phyloP scores from a whole-genome alignment of 2,113 vertebrate genomes.

The Zosterops japonicus region DNA sequence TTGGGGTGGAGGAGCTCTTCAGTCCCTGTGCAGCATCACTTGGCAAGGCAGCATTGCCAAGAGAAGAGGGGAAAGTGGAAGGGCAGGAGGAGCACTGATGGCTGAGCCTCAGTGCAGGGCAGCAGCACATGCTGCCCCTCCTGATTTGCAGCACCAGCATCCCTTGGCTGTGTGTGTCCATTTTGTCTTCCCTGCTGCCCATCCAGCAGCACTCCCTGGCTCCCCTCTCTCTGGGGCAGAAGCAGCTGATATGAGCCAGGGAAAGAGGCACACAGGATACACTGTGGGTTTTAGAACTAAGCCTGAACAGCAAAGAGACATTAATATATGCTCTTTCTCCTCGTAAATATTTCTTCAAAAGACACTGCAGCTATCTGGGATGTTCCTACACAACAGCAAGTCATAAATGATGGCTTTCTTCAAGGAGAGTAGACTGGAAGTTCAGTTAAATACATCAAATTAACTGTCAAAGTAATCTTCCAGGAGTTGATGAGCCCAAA shows the following conservation, averaged over 20 bases:
- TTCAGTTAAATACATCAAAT: slow-evolving; percentile 67
- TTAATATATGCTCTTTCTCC: neutral
- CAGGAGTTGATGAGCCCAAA: slow-evolving; percentile 54
- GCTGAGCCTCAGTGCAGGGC: neutral
- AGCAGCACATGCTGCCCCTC: rapidly evolving
- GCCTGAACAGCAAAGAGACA: neutral
- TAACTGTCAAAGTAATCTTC: slow-evolving; percentile 72
- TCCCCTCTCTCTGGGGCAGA: neutral
- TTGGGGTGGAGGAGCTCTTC: neutral
- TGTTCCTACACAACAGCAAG: slow-evolving; percentile 6
- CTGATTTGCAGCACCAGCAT: neutral
- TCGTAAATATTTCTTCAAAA: slow-evolving; percentile 37
- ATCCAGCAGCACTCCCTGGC: neutral
- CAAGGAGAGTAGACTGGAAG: slow-evolving; percentile 29
- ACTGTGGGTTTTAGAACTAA: neutral
- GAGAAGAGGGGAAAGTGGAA: neutral
- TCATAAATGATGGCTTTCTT: slow-evolving; percentile 51
- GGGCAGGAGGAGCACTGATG: rapidly evolving
- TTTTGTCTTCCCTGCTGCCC: neutral
- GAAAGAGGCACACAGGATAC: neutral
- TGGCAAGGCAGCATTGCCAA: neutral
- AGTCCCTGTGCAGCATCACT: neutral
- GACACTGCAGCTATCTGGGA: neutral
- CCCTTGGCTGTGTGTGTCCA: neutral
- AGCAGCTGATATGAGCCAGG: neutral